These are phyloP conservation scores for Cyprinella venusta DNA, from an alignment of 2,797 vertebrate species.

Conservation along the genomic window DNA sequence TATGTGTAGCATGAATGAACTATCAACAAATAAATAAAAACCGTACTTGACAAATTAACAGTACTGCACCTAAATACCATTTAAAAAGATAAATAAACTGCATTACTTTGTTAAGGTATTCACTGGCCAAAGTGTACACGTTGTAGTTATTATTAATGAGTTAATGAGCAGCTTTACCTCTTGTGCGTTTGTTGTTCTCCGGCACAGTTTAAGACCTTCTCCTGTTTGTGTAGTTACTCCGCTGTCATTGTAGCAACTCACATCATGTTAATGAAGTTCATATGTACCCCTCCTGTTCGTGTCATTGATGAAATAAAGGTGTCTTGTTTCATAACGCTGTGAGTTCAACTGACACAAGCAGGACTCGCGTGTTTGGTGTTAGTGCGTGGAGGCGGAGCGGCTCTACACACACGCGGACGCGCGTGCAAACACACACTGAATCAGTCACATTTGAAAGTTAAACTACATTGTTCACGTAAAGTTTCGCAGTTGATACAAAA, in stretches of 20 bases:
- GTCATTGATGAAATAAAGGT: slow-evolving; percentile 29
- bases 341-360: background rate
- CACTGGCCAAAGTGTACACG: background rate
- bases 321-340: slow-evolving; percentile 5
- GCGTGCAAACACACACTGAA: background rate
- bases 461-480: background rate
- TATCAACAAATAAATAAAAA: background rate
- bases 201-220: background rate
- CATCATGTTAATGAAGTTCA: background rate
- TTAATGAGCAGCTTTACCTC: slow-evolving; percentile 22
- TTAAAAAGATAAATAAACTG: background rate
- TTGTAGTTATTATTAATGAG: background rate
- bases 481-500: background rate
- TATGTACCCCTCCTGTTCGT: background rate
- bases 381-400: background rate
- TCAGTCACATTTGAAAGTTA: background rate
- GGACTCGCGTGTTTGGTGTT: slow-evolving; percentile 1
- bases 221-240: background rate
- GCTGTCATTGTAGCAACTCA: background rate
- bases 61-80: background rate
- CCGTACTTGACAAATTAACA: background rate
- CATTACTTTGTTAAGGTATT: background rate
- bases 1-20: background rate
- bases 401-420: background rate
- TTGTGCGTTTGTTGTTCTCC: background rate